Base-by-base conservation (phyloP, 30 jellyfish, hydroid and myxozoan species). In the Haliclystus octoradiatus region DNA sequence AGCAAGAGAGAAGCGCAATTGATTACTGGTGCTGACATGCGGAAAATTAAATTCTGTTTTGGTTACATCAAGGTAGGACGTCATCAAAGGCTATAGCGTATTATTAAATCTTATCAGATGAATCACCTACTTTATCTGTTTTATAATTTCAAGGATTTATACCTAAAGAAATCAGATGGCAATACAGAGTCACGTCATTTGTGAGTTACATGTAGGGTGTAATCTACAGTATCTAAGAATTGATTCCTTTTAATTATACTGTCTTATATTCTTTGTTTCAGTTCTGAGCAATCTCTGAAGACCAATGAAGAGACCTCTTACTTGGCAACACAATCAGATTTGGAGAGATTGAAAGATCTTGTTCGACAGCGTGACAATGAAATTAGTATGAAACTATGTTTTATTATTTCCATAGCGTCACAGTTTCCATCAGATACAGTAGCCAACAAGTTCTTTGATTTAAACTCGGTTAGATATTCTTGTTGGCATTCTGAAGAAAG, bases 1-100 rank as follows among this genome's bases (percentile, higher is more conserved):
- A 34, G 27, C 26, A 95, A 89, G 49, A 71, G 74, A 12, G 95
- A 81, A 33, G 87, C 98, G 15, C 29, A 50, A 4, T 74, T 89
- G 33, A 71, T 90, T 3, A 94, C 81, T 49, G 98, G 98, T 7
- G 93, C 98, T 2, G 98, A 89, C 72, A 89, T 89, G 98, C 74
- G 95, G 65, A 89, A 82, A 65, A 89, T 89, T 61, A 76, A 89
- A 49, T 62, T 31, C 68, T 81, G 93, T 53, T 89, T 89, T 63
- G 32, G 61, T 27, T 57, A 69, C 2, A 80, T 89, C 14, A 81
- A 81, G 95, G 98, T 89, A 65, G n/a, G 26, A 53, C 4, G 9
- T 69, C 27, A 28, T 15, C n/a, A n/a, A n/a, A n/a, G n/a, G n/a
- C n/a, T n/a, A n/a, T n/a, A n/a, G n/a, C n/a, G n/a, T n/a, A n/a